Evolutionary conservation across 2,888 invertebrate genomes (phyloP).

Genomic region (Argyra leucocephala): DNA sequence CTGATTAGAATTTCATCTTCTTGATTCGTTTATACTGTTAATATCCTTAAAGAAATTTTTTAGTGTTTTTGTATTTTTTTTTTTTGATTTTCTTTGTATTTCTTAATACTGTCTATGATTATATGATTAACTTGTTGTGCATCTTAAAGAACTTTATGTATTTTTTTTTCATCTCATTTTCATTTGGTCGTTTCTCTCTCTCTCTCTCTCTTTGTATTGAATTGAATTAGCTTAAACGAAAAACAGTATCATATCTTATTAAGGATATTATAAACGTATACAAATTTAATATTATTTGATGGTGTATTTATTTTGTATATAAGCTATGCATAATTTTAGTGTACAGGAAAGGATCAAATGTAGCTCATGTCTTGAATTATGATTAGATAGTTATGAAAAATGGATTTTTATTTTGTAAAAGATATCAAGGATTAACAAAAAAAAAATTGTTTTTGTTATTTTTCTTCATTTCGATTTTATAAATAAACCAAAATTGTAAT

Average conservation of each 20-base stretch:
- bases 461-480: too few relatives aligned
- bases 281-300: slow-evolving; percentile 17
- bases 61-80: not conserved
- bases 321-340: not conserved
- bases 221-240: not conserved
- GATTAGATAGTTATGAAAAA: slow-evolving; percentile 21
- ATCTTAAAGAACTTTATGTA: too few relatives aligned
- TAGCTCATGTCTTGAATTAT: slow-evolving; percentile 21
- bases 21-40: not conserved
- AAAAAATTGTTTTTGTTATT: too few relatives aligned
- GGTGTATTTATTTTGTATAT: too few relatives aligned
- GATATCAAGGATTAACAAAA: too few relatives aligned
- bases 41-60: not conserved
- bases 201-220: too few relatives aligned
- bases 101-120: not conserved
- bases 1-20: slow-evolving; percentile 22
- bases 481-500: too few relatives aligned
- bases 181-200: slow-evolving; percentile 12
- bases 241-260: not conserved
- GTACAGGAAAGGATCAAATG: not conserved
- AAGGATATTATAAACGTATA: not conserved
- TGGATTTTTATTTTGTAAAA: not conserved
- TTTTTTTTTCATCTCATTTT: too few relatives aligned
- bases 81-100: not conserved
- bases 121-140: slow-evolving; percentile 22